These are phyloP conservation scores for Poliocrania exsul DNA, from an alignment of 2,797 vertebrate genomes.

Conservation along the genomic window DNA sequence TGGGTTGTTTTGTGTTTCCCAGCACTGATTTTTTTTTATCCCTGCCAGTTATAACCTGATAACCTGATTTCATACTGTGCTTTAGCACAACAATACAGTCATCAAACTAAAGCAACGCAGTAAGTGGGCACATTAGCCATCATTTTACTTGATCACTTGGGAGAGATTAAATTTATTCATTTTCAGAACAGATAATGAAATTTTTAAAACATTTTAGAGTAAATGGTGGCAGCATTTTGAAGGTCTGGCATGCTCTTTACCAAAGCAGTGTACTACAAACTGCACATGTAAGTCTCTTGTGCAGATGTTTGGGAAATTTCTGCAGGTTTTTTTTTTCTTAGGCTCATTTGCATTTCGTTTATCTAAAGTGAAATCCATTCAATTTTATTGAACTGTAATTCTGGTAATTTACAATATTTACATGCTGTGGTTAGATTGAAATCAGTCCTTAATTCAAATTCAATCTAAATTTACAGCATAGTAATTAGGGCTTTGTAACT, in stretches of 20 bases:
- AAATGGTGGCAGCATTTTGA: conserved; percentile 54
- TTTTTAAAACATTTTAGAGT: conserved; percentile 77
- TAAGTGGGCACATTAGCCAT: conserved; percentile 80
- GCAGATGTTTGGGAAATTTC: conserved; percentile 67
- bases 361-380: conserved; percentile 83
- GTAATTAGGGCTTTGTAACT: conserved; percentile 86
- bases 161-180: conserved; percentile 82
- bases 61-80: conserved; percentile 81
- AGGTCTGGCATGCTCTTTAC: conserved; percentile 43
- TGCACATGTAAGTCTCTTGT: background rate
- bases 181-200: conserved; percentile 82
- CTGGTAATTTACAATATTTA: conserved; percentile 85
- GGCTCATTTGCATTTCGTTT: conserved; percentile 78
- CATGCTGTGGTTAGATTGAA: conserved; percentile 82
- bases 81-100: conserved; percentile 78
- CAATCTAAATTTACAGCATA: conserved; percentile 86
- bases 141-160: conserved; percentile 80
- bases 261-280: conserved; percentile 11
- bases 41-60: conserved; percentile 79
- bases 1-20: conserved; percentile 66
- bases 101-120: conserved; percentile 82
- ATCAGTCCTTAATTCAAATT: conserved; percentile 87
- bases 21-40: conserved; percentile 63
- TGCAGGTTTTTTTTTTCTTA: background rate
- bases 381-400: conserved; percentile 85